These are phyloP conservation scores for Pharmacophagus antenor DNA, from an alignment of 2,888 invertebrate genomes.

Conservation along the genomic window DNA sequence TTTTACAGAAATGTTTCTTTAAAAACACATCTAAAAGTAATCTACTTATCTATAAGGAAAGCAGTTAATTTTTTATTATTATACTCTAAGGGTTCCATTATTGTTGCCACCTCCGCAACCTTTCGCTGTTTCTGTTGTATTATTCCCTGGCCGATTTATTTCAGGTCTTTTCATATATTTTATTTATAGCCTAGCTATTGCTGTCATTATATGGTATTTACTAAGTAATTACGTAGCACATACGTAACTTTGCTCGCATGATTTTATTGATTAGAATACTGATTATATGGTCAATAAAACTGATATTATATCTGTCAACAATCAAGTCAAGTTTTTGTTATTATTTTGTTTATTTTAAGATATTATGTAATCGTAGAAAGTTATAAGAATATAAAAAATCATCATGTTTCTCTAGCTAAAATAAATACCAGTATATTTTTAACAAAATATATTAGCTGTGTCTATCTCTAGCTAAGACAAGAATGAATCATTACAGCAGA, in stretches of 20 bases:
- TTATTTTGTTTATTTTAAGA: no score
- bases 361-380: no score
- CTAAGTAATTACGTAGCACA: background rate
- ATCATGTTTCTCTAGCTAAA: no score
- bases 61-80: background rate
- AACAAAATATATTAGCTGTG: no score
- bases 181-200: background rate
- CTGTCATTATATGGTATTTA: background rate
- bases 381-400: no score
- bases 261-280: no score
- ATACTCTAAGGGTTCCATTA: background rate
- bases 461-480: slow-evolving; percentile 1
- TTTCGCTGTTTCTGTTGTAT: background rate
- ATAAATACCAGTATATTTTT: no score
- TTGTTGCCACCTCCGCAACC: background rate
- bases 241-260: no score
- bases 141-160: background rate
- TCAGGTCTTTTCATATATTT: background rate
- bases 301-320: no score
- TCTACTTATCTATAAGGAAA: background rate
- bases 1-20: background rate
- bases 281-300: no score
- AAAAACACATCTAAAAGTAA: background rate
- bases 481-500: slow-evolving; percentile 9
- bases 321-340: no score